These are phyloP conservation scores for Acromyrmex heyeri DNA, from an alignment of 1,140 invertebrate genomes.

Conservation along the genomic window DNA sequence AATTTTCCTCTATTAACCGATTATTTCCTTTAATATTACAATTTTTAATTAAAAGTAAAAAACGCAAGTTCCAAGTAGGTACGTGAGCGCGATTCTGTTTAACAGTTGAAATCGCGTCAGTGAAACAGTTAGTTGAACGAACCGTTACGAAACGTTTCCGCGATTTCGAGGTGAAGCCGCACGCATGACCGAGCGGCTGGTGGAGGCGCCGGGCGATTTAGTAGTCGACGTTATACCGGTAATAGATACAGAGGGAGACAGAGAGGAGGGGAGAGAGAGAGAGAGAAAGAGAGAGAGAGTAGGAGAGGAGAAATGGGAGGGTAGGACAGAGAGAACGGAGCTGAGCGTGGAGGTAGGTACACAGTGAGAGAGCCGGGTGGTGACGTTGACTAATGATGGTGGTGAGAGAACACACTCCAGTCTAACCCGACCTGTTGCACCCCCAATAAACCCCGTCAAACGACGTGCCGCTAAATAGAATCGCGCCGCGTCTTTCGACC, in stretches of 20 bases:
- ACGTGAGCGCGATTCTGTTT: slow-evolving; percentile 26
- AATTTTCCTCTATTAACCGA: background rate
- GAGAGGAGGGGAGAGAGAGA: background rate
- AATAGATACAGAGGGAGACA: slow-evolving; percentile 77
- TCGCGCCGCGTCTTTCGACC: slow-evolving; percentile 84
- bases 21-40: background rate
- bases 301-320: slow-evolving; percentile 55
- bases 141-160: slow-evolving; percentile 68
- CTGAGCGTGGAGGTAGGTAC: slow-evolving; percentile 64
- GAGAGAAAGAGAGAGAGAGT: slow-evolving; percentile 60
- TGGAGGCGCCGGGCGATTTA: slow-evolving; percentile 76
- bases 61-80: background rate
- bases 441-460: slow-evolving; percentile 86
- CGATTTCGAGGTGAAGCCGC: slow-evolving; percentile 69
- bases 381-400: slow-evolving; percentile 88
- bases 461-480: slow-evolving; percentile 86
- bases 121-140: slow-evolving; percentile 66
- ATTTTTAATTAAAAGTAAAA: slow-evolving; percentile 23
- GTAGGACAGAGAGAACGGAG: slow-evolving; percentile 64
- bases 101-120: slow-evolving; percentile 48
- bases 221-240: slow-evolving; percentile 76
- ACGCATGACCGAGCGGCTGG: slow-evolving; percentile 72
- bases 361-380: slow-evolving; percentile 77
- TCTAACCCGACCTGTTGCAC: slow-evolving; percentile 87
- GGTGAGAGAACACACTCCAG: slow-evolving; percentile 86